phyloP scores from a whole-genome alignment of 2,888 invertebrate species.

The Eucriotettix oculatus region DNA sequence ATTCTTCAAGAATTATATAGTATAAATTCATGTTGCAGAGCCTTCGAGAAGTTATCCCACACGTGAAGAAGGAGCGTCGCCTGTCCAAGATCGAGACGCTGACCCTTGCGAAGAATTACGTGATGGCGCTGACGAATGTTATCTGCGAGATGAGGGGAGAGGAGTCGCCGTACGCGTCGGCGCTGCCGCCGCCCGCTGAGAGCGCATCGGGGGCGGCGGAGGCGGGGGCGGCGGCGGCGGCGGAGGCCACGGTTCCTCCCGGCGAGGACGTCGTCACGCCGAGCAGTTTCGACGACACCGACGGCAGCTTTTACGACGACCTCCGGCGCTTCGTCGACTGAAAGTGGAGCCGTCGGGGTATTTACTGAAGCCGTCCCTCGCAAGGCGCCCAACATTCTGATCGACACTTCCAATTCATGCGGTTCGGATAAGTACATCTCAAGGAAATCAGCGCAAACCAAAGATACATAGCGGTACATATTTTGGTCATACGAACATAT shows the following conservation, averaged over 20 bases:
- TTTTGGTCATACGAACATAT: no score
- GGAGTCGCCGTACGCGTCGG: slow-evolving; percentile 29
- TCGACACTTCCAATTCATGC: no score
- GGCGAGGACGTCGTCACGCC: neutral
- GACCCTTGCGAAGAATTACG: slow-evolving; percentile 77
- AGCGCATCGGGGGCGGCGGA: neutral
- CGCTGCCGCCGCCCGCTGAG: neutral
- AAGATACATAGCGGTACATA: no score
- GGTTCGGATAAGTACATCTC: no score
- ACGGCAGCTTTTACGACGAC: slow-evolving; percentile 3
- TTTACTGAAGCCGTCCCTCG: neutral
- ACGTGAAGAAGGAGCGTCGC: slow-evolving; percentile 67
- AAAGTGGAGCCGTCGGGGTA: neutral
- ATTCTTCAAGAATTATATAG: no score
- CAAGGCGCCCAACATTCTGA: neutral
- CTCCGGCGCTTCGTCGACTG: neutral
- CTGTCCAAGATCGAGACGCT: slow-evolving; percentile 78
- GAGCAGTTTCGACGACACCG: neutral
- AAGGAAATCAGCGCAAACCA: no score
- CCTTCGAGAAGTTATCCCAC: slow-evolving; percentile 69
- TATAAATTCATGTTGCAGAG: slow-evolving; percentile 31
- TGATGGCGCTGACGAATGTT: slow-evolving; percentile 74
- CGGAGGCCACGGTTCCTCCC: neutral
- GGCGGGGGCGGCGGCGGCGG: neutral
- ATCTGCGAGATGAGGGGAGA: slow-evolving; percentile 66